Evolutionary conservation across 1,140 invertebrate species (phyloP).

Genomic region (Mercenaria mercenaria): DNA sequence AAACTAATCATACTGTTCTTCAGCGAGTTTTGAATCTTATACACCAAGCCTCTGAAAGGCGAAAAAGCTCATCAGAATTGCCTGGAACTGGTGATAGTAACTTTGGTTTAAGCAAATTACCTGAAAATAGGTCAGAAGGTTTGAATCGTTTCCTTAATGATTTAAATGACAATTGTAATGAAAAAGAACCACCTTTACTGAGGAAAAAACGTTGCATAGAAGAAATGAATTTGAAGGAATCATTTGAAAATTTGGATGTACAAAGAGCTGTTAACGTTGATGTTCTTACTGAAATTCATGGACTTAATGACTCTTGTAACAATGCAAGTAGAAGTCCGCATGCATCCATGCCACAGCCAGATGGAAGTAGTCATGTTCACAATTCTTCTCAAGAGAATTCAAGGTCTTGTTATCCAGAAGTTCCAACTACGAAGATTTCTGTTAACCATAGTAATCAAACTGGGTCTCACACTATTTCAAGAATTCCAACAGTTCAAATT

Average conservation of each 20-base stretch:
- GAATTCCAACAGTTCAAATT: too few species aligned
- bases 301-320: too few species aligned
- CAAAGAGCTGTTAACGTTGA: background rate
- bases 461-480: too few species aligned
- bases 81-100: background rate
- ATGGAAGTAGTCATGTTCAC: too few species aligned
- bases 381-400: too few species aligned
- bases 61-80: background rate
- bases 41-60: background rate
- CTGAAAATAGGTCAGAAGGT: slow-evolving; percentile 28
- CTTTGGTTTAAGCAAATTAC: background rate
- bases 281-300: too few species aligned
- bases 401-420: too few species aligned
- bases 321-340: too few species aligned
- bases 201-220: background rate
- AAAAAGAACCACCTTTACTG: background rate
- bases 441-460: too few species aligned
- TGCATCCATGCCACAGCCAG: too few species aligned
- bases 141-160: slow-evolving; percentile 19
- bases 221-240: background rate
- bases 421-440: too few species aligned
- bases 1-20: background rate
- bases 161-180: background rate
- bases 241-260: slow-evolving; percentile 37
- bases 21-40: background rate